Evolutionary conservation across 2,797 vertebrate genomes (phyloP), one percentile per base, ranked within the genome.

Genomic region (Gambusia yucatana): DNA sequence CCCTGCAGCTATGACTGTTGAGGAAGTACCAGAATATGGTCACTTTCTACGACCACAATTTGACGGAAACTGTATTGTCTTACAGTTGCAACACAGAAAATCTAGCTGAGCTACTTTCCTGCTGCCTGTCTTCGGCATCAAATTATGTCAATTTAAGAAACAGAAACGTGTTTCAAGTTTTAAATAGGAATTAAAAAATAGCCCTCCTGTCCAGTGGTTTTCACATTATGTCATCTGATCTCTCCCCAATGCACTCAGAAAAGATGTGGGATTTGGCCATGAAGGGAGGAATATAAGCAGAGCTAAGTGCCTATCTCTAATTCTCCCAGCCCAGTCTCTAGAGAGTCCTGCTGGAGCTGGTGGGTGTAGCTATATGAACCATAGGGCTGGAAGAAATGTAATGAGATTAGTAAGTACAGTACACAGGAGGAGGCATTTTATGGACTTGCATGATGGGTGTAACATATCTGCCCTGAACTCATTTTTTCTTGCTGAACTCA

Each of bases 351-450:
- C 83, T 89, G 81, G 80, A 86, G 83, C 87, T 87, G 85, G 89
- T 89, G 87, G 85, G 84, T 73, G 86, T 77, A 90, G 84, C 85
- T 88, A 72, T 89, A 87, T 71, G 83, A 91, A 90, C 77, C 87
- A 73, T 73, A 83, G 80, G 75, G 78, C 73, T 92, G 88, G 88
- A 93, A 86, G 89, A 91, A 90, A 84, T 57, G 65, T 89, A 92
- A 94, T 92, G 85, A 89, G 87, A 92, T 94, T 91, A 92, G 83
- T 85, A 89, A 88, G 82, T 92, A 87, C 77, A 92, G 84, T 80
- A 82, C 86, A 90, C 75, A 81, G 86, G 85, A 90, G 75, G 84
- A 88, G 77, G 83, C 90, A 67, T 91, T 91, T 89, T 87, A 85
- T 72, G 76, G 82, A 52, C 65, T 77, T 83, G 79, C 65, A 55